phyloP scores from a whole-genome alignment of 2,113 vertebrate species.

The Rhodinocichla rosea region DNA sequence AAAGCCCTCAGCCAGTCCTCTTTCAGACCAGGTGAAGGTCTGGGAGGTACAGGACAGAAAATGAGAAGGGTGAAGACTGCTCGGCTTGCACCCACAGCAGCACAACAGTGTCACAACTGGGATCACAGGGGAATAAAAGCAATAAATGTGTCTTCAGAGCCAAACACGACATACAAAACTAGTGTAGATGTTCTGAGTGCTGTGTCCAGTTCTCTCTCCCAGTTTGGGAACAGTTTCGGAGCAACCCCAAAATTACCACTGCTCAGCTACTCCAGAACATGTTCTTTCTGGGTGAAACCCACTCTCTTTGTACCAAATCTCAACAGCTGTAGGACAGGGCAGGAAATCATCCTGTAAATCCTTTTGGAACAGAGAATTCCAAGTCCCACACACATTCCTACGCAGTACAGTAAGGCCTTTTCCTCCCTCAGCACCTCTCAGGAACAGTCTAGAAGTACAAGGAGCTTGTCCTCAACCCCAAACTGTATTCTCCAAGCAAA shows the following conservation, averaged over 20 bases:
- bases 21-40: neutral
- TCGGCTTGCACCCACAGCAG: neutral
- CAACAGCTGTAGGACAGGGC: neutral
- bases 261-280: neutral
- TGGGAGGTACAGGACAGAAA: neutral
- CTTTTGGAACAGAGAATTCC: neutral
- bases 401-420: neutral
- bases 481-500: neutral
- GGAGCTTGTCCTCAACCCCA: neutral
- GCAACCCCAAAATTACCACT: neutral
- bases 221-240: fast-evolving
- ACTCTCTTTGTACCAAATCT: neutral
- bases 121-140: neutral
- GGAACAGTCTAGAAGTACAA: neutral
- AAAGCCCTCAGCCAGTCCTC: neutral
- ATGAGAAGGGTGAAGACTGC: neutral
- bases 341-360: neutral
- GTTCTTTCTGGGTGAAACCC: neutral
- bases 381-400: neutral
- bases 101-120: neutral
- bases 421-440: neutral
- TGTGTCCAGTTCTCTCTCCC: neutral
- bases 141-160: neutral
- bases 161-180: neutral
- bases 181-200: neutral